A percentile compares a stretch with the other conserved stretches of the same genome.
These are phyloP conservation scores for Platysternon megacephalum DNA, from an alignment of 2,113 vertebrate genomes.

Conservation along the genomic window DNA sequence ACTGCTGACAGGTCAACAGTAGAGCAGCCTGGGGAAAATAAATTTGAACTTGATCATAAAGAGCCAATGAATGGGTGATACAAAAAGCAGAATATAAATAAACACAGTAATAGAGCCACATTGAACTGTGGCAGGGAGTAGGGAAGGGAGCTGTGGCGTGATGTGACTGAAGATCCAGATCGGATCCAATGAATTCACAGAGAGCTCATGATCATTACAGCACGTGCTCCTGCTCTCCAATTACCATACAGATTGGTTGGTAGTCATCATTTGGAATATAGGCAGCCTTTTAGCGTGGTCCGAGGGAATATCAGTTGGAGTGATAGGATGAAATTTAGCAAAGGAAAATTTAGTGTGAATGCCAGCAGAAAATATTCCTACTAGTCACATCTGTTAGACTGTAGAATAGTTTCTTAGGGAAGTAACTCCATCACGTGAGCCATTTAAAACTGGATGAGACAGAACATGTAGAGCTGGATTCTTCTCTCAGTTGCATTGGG, in stretches of 20 bases:
- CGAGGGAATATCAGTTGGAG: neutral
- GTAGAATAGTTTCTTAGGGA: neutral
- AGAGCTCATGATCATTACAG: neutral
- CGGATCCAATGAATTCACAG: neutral
- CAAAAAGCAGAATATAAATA: neutral
- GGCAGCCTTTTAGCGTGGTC: fast-evolving
- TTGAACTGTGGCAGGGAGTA: neutral
- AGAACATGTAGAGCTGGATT: neutral
- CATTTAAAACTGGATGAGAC: neutral
- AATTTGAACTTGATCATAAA: neutral
- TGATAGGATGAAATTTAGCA: neutral
- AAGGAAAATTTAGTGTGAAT: neutral
- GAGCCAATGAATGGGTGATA: neutral
- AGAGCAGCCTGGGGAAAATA: neutral
- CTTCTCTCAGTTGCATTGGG: neutral
- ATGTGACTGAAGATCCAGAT: neutral
- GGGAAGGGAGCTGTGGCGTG: neutral
- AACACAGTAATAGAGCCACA: neutral
- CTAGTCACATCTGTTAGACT: neutral
- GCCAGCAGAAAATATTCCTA: neutral
- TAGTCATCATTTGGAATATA: neutral
- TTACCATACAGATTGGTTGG: neutral
- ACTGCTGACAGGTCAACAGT: neutral
- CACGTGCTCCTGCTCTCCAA: neutral
- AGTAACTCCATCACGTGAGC: neutral